phyloP scores from a whole-genome alignment of 2,797 vertebrate species.

The Amblyopsis hoosieri region DNA sequence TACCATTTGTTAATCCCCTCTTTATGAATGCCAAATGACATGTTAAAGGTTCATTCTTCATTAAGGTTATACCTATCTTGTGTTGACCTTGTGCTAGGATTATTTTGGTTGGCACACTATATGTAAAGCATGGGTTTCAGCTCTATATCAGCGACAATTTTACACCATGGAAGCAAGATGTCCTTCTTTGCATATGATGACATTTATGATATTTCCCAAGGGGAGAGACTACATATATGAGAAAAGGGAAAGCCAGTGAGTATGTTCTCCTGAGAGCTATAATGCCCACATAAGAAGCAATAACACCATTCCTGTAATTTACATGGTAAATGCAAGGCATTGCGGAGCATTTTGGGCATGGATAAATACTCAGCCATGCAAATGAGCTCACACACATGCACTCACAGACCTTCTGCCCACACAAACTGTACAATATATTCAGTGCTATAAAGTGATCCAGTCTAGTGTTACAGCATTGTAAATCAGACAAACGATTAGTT shows the following conservation, averaged over 20 bases:
- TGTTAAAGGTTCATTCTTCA: constrained; percentile 3
- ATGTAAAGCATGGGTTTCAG: constrained; percentile 46
- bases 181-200: constrained; percentile 72
- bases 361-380: constrained; percentile 59
- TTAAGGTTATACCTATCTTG: constrained; percentile 4
- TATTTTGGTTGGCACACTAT: constrained; percentile 31
- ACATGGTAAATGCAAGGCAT: constrained; percentile 55
- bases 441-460: no score
- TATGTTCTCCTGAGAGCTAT: constrained; percentile 41
- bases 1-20: neutral
- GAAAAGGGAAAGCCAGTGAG: constrained; percentile 48
- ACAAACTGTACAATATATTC: neutral
- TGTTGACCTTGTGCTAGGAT: constrained; percentile 24
- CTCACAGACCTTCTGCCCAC: neutral
- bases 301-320: constrained; percentile 55
- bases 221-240: constrained; percentile 55
- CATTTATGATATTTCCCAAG: constrained; percentile 70
- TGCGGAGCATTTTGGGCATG: constrained; percentile 57
- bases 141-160: constrained; percentile 48
- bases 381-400: constrained; percentile 15
- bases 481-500: no score
- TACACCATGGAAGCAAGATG: constrained; percentile 51
- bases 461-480: no score
- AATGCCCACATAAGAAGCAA: constrained; percentile 50
- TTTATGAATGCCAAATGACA: neutral